phyloP scores from a whole-genome alignment of 2,113 vertebrate genomes.

The Entomyzon cyanotis region DNA sequence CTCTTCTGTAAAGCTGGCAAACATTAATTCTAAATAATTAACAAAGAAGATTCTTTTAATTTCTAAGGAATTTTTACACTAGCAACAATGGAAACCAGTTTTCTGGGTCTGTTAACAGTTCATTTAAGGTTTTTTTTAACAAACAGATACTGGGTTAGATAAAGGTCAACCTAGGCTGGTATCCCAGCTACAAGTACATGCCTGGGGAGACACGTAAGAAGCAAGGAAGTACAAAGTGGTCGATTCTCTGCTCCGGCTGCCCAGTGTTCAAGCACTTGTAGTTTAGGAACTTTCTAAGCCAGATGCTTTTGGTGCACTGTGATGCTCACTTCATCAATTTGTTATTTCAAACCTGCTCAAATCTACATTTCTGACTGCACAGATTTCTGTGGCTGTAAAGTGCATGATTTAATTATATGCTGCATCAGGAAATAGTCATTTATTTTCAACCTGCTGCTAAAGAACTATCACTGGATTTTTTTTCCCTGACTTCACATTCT shows the following conservation, averaged over 20 bases:
- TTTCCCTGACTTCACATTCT: neutral
- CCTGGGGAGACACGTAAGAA: neutral
- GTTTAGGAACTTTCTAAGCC: neutral
- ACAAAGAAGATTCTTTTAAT: neutral
- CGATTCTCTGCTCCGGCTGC: rapidly evolving
- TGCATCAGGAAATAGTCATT: neutral
- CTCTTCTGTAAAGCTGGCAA: neutral
- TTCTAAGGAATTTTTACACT: neutral
- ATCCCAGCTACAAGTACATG: neutral
- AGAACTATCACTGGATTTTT: neutral
- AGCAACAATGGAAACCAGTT: neutral
- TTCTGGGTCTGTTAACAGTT: neutral
- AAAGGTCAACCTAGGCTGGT: neutral
- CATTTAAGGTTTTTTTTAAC: neutral
- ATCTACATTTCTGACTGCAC: neutral
- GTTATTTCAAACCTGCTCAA: neutral
- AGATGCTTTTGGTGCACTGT: neutral
- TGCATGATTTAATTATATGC: neutral
- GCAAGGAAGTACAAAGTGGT: neutral
- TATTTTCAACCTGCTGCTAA: neutral
- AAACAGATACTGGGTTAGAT: neutral
- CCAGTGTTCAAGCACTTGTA: neutral
- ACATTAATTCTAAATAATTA: neutral
- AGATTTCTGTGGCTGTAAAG: neutral
- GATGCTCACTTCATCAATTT: neutral